Percentiles rank a stretch among this genome's conserved stretches.
These are phyloP conservation scores for Lepus oiostolus DNA, from an alignment of 2,797 vertebrate genomes.

Conservation along the genomic window DNA sequence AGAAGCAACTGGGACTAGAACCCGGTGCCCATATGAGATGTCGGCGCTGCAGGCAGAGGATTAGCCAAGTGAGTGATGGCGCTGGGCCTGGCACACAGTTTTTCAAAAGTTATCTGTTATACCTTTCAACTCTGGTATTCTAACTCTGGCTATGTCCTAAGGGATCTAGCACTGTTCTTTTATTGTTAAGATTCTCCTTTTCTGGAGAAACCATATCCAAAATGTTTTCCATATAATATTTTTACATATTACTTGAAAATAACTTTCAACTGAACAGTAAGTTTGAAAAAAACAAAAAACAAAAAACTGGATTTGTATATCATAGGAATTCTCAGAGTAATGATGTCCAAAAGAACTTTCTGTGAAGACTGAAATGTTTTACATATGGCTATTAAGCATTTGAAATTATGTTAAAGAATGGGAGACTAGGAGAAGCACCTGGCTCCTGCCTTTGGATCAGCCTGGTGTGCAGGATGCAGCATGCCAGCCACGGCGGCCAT, in stretches of 20 bases:
- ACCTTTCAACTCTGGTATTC: background rate
- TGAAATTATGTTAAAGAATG: background rate
- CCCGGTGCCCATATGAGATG: too few species aligned
- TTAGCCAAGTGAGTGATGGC: background rate
- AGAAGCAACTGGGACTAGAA: too few species aligned
- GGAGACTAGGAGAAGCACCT: too few species aligned
- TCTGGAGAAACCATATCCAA: background rate
- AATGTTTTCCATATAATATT: background rate
- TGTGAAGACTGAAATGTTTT: background rate
- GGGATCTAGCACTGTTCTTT: background rate
- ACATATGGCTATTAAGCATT: background rate
- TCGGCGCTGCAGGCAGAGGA: too few species aligned
- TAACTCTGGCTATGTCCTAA: background rate
- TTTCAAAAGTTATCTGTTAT: background rate
- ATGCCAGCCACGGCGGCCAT: too few species aligned
- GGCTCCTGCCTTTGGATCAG: too few species aligned
- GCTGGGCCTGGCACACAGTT: too few species aligned
- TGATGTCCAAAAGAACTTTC: background rate
- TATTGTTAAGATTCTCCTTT: background rate
- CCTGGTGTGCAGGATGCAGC: too few species aligned
- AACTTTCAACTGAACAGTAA: background rate
- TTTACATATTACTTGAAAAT: conserved; percentile 25
- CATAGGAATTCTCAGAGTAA: conserved; percentile 30
- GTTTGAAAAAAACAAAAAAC: conserved; percentile 1
- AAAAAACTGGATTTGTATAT: background rate